Conservation (phyloP, 2,797 vertebrate genomes). For the Gallinago stenura region DNA sequence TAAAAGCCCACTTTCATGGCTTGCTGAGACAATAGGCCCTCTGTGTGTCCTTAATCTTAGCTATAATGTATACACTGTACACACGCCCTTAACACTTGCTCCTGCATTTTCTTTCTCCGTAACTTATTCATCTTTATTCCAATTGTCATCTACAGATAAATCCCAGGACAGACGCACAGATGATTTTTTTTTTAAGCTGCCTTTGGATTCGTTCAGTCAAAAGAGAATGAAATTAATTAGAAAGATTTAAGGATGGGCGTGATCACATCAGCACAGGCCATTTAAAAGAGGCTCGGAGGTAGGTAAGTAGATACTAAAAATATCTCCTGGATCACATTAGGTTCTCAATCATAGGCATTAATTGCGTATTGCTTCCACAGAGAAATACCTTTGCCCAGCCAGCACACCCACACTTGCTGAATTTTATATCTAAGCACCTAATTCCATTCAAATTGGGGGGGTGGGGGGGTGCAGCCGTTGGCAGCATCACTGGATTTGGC, state of each 20-base stretch:
- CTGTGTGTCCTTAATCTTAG: background rate
- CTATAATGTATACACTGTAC: background rate
- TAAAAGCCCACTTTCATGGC: background rate
- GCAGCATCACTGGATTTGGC: background rate
- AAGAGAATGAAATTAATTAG: conserved; percentile 58
- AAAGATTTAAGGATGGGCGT: conserved; percentile 44
- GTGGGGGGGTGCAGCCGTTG: background rate
- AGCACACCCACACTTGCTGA: background rate
- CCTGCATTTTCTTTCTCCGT: conserved; percentile 27
- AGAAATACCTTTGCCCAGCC: background rate
- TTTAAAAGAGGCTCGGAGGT: conserved; percentile 3
- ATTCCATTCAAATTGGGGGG: background rate
- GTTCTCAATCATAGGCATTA: conserved; percentile 17
- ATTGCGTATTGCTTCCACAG: background rate
- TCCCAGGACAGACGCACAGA: conserved; percentile 7
- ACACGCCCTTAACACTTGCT: conserved; percentile 12
- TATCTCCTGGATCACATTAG: conserved; percentile 9
- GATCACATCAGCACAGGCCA: background rate
- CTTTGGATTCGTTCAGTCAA: conserved; percentile 46
- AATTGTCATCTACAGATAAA: conserved; percentile 25
- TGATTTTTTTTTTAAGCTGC: conserved; percentile 50
- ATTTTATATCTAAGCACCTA: background rate
- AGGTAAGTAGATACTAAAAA: conserved; percentile 54
- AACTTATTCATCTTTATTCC: conserved; percentile 22
- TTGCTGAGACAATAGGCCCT: conserved; percentile 48